Evolutionary conservation across 2,113 vertebrate genomes (phyloP).

Genomic region (Lepus americanus): DNA sequence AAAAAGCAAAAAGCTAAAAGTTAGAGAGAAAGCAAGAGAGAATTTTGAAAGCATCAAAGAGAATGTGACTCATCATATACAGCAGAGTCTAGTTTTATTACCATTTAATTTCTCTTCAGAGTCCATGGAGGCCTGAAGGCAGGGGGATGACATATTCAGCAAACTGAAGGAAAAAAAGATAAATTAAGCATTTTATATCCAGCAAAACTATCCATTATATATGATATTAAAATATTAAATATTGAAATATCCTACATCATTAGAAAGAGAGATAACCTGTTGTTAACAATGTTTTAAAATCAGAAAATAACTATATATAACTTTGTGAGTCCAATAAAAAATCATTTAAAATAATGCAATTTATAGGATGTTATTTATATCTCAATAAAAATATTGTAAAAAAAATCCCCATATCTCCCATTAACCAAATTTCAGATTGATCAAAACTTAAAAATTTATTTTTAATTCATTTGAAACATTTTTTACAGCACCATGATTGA

Average conservation of each 20-base stretch:
- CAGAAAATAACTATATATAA: neutral
- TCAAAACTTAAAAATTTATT: neutral
- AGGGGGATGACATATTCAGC: neutral
- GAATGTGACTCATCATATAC: neutral
- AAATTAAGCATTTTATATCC: neutral
- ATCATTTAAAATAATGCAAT: neutral
- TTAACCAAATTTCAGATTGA: neutral
- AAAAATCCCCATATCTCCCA: neutral
- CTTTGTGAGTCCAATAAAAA: neutral
- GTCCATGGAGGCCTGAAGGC: neutral
- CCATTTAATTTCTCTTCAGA: neutral
- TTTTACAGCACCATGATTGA: neutral
- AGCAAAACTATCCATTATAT: neutral
- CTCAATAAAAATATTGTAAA: neutral
- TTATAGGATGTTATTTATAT: neutral
- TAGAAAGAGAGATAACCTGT: neutral
- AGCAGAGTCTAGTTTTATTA: neutral
- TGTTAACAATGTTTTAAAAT: neutral
- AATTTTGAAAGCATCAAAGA: neutral
- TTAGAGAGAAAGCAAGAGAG: neutral
- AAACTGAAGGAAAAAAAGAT: neutral
- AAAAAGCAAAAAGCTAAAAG: too few relatives aligned
- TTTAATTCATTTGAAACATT: neutral
- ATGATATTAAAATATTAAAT: too few relatives aligned
- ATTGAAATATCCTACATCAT: neutral